A percentile compares a stretch with the other conserved stretches of the same genome.
Conservation (phyloP, 2,888 invertebrate genomes). For the Taphrorychus bicolor region DNA sequence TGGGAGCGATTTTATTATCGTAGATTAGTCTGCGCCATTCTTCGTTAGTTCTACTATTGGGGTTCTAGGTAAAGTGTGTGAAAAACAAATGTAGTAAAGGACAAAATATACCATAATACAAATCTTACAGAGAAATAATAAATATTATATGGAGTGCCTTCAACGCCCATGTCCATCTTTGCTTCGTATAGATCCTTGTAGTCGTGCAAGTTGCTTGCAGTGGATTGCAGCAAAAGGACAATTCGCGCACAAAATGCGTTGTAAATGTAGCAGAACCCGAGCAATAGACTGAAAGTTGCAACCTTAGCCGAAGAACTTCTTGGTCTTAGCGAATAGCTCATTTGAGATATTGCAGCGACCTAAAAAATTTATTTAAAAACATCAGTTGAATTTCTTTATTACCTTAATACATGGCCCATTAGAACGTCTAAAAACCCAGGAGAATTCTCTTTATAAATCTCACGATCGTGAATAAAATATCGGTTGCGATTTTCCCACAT, state of each 20-base stretch:
- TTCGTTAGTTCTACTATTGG: conserved; percentile 26
- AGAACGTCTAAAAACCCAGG: conserved; percentile 28
- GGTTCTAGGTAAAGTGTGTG: conserved; percentile 17
- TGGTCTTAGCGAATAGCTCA: conserved; percentile 28
- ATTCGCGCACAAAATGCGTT: conserved; percentile 35
- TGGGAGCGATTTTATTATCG: conserved; percentile 30
- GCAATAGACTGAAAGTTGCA: conserved; percentile 27
- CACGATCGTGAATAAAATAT: conserved; percentile 5
- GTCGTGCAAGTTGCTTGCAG: conserved; percentile 23
- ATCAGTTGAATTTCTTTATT: neutral
- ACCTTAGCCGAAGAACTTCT: conserved; percentile 30
- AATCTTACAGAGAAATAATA: conserved; percentile 32
- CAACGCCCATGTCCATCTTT: conserved; percentile 35
- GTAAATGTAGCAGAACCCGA: conserved; percentile 33
- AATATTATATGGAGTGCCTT: conserved; percentile 30
- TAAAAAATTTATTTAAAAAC: conserved; percentile 12
- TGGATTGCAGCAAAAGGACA: conserved; percentile 32
- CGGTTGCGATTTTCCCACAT: conserved; percentile 27
- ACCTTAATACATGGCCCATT: conserved; percentile 23
- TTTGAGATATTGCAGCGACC: conserved; percentile 35
- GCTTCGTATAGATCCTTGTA: conserved; percentile 22
- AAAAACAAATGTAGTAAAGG: too few species aligned
- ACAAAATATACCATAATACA: too few species aligned
- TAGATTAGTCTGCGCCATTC: conserved; percentile 29
- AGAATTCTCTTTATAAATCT: conserved; percentile 18